Base-by-base conservation (phyloP, 2,797 vertebrate genomes). In the Semaprochilodus insignis region DNA sequence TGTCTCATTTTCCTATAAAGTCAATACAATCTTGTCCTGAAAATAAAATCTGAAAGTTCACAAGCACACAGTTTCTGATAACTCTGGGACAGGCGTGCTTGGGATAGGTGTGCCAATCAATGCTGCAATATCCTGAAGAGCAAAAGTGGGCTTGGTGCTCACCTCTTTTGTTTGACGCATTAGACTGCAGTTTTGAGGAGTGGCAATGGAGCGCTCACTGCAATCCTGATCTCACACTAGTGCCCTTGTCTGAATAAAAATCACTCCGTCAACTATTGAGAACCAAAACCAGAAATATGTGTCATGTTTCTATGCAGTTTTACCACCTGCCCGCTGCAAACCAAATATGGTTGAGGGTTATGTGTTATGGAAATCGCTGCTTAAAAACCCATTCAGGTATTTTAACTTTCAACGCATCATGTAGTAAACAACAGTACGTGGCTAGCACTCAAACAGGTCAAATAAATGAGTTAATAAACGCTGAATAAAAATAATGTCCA, bases 141-240 rank as follows among this genome's bases (percentile, higher is more conserved):
- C 31, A 40, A 75, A 75, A 11, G 31, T 16, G 63, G 52, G 65
- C 63, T 70, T 31, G 44, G 60, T 59, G 17, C 52, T 48, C 8
- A 54, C 34, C 51, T 66, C 73, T 77, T 83, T 82, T 65, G 75
- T 85, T 76, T 80, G 73, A 76, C 57, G 82, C 84, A 87, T 80
- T 82, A 71, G 84, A 85, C 80, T 87, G 86, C 84, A 85, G 79
- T 31, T 23, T 65, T 60, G 73, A 87, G 77, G 73, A 77, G 83
- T 85, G 83, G 77, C 83, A 55, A 59, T 6, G 52, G 54, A 57
- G 69, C 44, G 74, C 77, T 77, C 60, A 82, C 79, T 85, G 79
- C 66, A 67, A 77, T 75, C 70, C 77, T 74, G 66, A 52, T 80
- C 36, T 75, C 63, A 69, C 77, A 70, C 62, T 36, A 31, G 57